Percentiles rank a stretch among this genome's conserved stretches.
Conservation (phyloP, 2,797 vertebrate species). For the Huso huso region DNA sequence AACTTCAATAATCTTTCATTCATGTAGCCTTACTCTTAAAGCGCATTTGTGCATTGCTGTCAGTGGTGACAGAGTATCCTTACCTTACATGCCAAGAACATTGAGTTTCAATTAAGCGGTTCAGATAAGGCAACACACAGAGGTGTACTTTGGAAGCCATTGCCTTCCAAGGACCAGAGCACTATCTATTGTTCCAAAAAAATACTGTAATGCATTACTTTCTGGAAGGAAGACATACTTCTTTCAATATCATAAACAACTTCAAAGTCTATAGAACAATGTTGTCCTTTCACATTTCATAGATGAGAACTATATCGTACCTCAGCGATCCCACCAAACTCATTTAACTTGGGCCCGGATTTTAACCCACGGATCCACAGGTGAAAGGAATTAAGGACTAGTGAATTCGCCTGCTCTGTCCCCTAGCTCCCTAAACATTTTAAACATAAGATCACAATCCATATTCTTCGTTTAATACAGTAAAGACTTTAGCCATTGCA, state of each 20-base stretch:
- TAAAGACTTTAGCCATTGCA: too few species aligned
- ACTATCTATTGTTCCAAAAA: constrained; percentile 17
- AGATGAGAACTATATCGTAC: too few species aligned
- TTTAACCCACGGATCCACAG: too few species aligned
- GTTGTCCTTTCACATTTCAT: too few species aligned
- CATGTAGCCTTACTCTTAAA: constrained; percentile 30
- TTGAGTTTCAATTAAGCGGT: constrained; percentile 21
- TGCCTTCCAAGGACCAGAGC: constrained; percentile 5
- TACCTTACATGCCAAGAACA: constrained; percentile 15
- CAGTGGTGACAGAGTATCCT: constrained; percentile 24
- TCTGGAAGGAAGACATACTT: constrained; percentile 13
- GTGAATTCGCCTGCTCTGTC: too few species aligned
- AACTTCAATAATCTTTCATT: constrained; percentile 36
- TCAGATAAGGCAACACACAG: constrained; percentile 27
- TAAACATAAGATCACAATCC: too few species aligned
- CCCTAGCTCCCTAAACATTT: too few species aligned
- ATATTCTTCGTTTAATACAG: too few species aligned
- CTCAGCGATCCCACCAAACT: too few species aligned
- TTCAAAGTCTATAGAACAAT: too few species aligned
- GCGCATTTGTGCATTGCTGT: constrained; percentile 24
- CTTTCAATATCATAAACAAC: constrained; percentile 20
- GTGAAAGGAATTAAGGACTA: too few species aligned
- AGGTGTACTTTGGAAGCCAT: constrained; percentile 20
- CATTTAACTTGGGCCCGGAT: too few species aligned
- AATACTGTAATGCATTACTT: constrained; percentile 12